These are phyloP conservation scores for Diachasma alloeum DNA, from an alignment of 1,140 invertebrate genomes.

Conservation along the genomic window DNA sequence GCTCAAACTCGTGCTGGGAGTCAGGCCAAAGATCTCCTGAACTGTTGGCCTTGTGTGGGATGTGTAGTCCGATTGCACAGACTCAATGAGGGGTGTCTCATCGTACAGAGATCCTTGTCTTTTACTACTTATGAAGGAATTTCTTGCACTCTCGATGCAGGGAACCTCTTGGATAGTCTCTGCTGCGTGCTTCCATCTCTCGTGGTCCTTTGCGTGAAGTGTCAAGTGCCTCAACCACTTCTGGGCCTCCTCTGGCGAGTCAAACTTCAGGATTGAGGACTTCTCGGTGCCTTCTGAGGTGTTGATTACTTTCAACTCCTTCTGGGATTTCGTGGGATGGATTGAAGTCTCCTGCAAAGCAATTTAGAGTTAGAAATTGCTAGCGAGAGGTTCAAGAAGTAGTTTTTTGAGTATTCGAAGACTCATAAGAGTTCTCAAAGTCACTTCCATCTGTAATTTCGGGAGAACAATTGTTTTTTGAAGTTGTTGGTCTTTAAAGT, in stretches of 20 bases:
- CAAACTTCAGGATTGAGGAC: constrained; percentile 50
- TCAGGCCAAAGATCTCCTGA: constrained; percentile 64
- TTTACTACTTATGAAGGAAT: constrained; percentile 62
- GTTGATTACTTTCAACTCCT: constrained; percentile 60
- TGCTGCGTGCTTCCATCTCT: constrained; percentile 71
- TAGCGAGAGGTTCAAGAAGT: too few relatives aligned
- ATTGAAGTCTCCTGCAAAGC: constrained; percentile 56
- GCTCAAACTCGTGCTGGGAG: constrained; percentile 62
- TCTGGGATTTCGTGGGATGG: constrained; percentile 50
- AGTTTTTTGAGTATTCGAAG: too few relatives aligned
- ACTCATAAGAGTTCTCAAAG: too few relatives aligned
- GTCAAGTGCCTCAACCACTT: constrained; percentile 64
- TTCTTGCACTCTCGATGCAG: constrained; percentile 61
- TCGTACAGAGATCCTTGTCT: constrained; percentile 71
- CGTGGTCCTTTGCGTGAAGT: constrained; percentile 65
- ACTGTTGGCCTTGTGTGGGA: constrained; percentile 55
- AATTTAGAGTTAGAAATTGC: too few relatives aligned
- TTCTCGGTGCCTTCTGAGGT: constrained; percentile 56
- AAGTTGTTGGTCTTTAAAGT: too few relatives aligned
- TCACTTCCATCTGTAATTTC: too few relatives aligned
- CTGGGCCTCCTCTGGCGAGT: constrained; percentile 58
- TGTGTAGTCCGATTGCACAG: constrained; percentile 53
- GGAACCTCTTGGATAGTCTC: constrained; percentile 71
- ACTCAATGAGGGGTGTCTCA: constrained; percentile 68
- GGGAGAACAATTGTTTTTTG: too few relatives aligned